Conservation (phyloP, 2,113 vertebrate genomes). For the Silurus asotus region DNA sequence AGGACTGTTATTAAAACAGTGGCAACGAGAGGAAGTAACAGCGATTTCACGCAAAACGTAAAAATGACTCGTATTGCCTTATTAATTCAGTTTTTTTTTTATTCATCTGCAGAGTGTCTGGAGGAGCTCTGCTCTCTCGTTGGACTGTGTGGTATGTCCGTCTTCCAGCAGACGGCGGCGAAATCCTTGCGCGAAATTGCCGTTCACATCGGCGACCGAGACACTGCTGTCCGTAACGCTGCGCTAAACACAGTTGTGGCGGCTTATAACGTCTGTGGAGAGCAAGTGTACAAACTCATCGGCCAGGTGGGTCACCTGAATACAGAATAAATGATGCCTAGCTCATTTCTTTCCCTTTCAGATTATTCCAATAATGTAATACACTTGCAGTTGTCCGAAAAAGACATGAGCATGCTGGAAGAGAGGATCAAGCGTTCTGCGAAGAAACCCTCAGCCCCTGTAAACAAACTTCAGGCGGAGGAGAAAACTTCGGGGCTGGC, state of each 20-base stretch:
- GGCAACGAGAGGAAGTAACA: no score
- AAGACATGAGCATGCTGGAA: conserved; percentile 98
- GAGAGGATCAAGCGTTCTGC: conserved; percentile 95
- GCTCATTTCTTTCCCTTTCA: no score
- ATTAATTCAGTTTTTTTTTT: neutral
- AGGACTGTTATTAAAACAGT: no score
- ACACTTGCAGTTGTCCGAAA: conserved; percentile 86
- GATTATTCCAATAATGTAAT: neutral
- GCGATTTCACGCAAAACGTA: no score
- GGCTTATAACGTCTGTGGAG: conserved; percentile 91
- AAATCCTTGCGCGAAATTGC: conserved; percentile 96
- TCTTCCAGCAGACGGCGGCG: conserved; percentile 93
- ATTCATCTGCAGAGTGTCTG: conserved; percentile 82
- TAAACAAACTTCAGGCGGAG: conserved; percentile 64
- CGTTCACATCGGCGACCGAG: conserved; percentile 90
- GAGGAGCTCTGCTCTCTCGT: conserved; percentile 94
- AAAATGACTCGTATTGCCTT: no score
- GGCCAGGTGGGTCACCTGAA: conserved; percentile 82
- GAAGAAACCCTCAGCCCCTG: conserved; percentile 76
- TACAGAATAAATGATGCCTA: no score
- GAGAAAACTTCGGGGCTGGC: conserved; percentile 80
- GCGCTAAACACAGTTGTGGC: conserved; percentile 94
- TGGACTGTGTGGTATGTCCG: conserved; percentile 92
- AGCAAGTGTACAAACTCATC: conserved; percentile 97
- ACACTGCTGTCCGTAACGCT: conserved; percentile 93